Evolutionary conservation across 1,140 invertebrate species (phyloP).

Genomic region (Calephelis virginiensis): DNA sequence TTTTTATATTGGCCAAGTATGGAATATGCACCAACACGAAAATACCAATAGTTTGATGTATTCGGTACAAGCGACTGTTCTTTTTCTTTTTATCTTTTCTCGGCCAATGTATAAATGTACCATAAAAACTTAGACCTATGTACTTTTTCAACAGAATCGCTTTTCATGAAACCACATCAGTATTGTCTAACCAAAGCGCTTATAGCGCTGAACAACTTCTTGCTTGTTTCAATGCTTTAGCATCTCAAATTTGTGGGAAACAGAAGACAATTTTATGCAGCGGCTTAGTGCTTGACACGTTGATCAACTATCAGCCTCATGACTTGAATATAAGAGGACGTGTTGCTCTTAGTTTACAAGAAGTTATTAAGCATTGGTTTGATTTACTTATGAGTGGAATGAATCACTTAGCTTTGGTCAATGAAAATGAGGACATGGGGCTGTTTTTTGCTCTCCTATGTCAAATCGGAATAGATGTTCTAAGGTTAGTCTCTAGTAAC

Average conservation of each 20-base stretch:
- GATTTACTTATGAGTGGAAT: conserved; percentile 40
- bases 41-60: too few species aligned
- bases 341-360: conserved; percentile 40
- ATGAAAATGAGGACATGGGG: conserved; percentile 40
- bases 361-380: conserved; percentile 55
- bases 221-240: conserved; percentile 44
- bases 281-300: conserved; percentile 55
- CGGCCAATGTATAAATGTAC: too few species aligned
- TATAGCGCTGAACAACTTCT: conserved; percentile 62
- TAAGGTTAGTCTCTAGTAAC: conserved; percentile 42
- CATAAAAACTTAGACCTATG: too few species aligned
- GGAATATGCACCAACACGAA: too few species aligned
- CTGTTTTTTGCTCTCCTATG: conserved; percentile 52
- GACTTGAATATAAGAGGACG: conserved; percentile 38
- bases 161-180: conserved; percentile 41
- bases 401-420: conserved; percentile 49
- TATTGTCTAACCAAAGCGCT: conserved; percentile 61
- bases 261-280: conserved; percentile 46
- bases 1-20: too few species aligned
- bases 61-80: too few species aligned
- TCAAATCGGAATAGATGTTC: conserved; percentile 49
- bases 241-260: conserved; percentile 33
- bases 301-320: conserved; percentile 60
- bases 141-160: conserved; percentile 40
- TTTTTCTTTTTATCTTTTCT: too few species aligned